A percentile compares a stretch with the other conserved stretches of the same genome.
Conservation (phyloP, 1,140 invertebrate genomes). For the Drosophila lacteicornis region DNA sequence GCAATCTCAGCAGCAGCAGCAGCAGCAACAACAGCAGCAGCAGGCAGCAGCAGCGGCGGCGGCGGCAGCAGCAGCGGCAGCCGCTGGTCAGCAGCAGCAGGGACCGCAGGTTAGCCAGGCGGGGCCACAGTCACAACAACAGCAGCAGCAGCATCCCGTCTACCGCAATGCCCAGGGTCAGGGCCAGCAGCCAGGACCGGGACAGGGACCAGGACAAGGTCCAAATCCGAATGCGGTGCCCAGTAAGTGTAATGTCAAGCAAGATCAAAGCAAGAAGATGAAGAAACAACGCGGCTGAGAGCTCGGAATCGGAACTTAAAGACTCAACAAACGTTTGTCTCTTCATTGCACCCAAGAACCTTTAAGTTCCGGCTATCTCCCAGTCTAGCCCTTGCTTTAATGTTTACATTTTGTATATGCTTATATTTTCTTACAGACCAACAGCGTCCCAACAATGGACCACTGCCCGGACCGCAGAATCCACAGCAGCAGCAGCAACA, state of each 20-base stretch:
- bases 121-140: conserved; percentile 60
- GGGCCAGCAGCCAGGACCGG: conserved; percentile 40
- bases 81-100: conserved; percentile 73
- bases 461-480: conserved; percentile 44
- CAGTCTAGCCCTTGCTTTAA: too few species aligned
- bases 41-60: conserved; percentile 44
- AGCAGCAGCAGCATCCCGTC: conserved; percentile 54
- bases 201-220: conserved; percentile 49
- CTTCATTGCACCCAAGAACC: too few species aligned
- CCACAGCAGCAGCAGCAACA: conserved; percentile 43
- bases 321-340: too few species aligned
- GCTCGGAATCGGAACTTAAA: too few species aligned
- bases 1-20: conserved; percentile 85
- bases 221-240: conserved; percentile 63
- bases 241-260: conserved; percentile 73
- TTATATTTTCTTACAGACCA: conserved; percentile 56
- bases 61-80: conserved; percentile 73
- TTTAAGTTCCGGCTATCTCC: too few species aligned
- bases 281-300: not conserved
- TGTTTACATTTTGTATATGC: not conserved
- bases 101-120: conserved; percentile 44
- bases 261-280: not conserved
- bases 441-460: conserved; percentile 70
- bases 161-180: conserved; percentile 67
- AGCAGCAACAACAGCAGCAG: conserved; percentile 75